phyloP scores from a whole-genome alignment of 64 coral and sea anemone genomes.

The Orbicella faveolata region DNA sequence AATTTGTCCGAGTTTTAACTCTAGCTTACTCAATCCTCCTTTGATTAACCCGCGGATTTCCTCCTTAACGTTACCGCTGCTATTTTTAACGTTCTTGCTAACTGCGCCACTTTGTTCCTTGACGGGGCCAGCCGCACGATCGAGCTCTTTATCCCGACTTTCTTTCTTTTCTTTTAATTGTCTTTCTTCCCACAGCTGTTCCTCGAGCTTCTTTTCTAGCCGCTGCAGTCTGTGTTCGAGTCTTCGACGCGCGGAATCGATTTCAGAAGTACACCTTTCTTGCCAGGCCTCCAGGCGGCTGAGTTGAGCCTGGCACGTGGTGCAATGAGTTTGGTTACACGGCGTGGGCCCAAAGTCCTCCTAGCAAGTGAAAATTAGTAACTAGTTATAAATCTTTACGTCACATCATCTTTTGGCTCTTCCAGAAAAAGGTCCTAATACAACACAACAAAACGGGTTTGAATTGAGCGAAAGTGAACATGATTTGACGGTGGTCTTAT shows the following conservation, averaged over 20 bases:
- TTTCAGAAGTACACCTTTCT: constrained; percentile 78
- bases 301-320: constrained; percentile 67
- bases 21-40: constrained; percentile 64
- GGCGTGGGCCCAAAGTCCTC: constrained; percentile 44
- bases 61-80: constrained; percentile 63
- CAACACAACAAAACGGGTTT: too few species aligned
- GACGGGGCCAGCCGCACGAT: constrained; percentile 52
- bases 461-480: too few species aligned
- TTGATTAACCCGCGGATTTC: constrained; percentile 71
- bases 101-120: constrained; percentile 68
- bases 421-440: too few species aligned
- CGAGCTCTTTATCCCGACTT: constrained; percentile 33
- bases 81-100: constrained; percentile 53
- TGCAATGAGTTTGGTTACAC: constrained; percentile 55
- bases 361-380: background rate
- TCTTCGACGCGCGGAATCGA: constrained; percentile 76
- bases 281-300: constrained; percentile 73
- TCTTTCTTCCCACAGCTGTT: constrained; percentile 67
- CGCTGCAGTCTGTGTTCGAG: constrained; percentile 76
- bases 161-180: constrained; percentile 32
- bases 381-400: background rate
- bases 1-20: constrained; percentile 62
- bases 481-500: too few species aligned
- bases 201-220: constrained; percentile 71
- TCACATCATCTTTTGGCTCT: background rate